Evolutionary conservation across 2,113 vertebrate species (phyloP), one percentile per base, ranked within the genome.

Genomic region (Vulpes lagopus): DNA sequence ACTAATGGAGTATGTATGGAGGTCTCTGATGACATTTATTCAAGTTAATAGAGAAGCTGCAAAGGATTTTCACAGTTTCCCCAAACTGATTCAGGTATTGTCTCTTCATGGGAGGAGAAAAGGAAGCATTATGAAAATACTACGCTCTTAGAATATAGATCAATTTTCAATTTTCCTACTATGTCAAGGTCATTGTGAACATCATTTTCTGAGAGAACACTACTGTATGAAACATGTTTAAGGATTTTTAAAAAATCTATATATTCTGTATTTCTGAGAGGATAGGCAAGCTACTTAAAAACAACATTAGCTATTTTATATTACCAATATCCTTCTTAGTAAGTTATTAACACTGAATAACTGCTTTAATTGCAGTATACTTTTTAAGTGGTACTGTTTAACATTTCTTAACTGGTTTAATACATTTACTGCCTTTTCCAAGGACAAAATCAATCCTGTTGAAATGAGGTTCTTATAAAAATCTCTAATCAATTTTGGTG

Each of bases 81-180:
- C 11, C 57, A 74, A 69, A 30, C 14, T 51, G 32, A 32, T 23
- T 92, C 53, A 94, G 14, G 35, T 73, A 53, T 92, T 32, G 25
- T 71, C 17, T 74, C 11, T 59, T 85, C 43, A 53, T 53, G 51
- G 38, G 25, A 92, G 60, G 32, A 81, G 73, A 82, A 90, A 83
- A 64, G 69, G 17, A 83, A 93, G 27, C 11, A 90, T 76, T 8
- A 8, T 43, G 80, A 30, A 22, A 57, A 73, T 49, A 57, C 8
- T 94, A 67, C 51, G 81, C 16, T 93, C 96, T 93, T 71, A 96
- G 80, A 90, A 60, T 86, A 69, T 2, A 38, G 67, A 90, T 95
- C 57, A 76, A 86, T 86, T 90, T 93, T 57, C 20, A 76, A 86
- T 86, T 90, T 93, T 57, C 20, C 22, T 62, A 1, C 38, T 62